Conservation (phyloP, 2,113 vertebrate genomes). For the Hippocampus guttulatus region DNA sequence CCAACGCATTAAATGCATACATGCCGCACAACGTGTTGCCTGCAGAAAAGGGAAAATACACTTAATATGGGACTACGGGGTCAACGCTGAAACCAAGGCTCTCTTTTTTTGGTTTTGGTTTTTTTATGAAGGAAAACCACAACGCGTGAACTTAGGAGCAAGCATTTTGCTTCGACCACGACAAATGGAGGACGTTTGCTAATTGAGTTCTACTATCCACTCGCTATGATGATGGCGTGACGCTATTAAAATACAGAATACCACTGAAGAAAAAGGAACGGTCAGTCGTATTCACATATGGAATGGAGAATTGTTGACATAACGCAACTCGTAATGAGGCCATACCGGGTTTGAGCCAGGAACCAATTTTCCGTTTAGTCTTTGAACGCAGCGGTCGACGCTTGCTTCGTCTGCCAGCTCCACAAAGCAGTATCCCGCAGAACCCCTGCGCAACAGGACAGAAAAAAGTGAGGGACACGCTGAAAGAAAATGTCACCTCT, state of each 20-base stretch:
- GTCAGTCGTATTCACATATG: constrained; percentile 28
- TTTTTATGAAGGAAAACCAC: not conserved
- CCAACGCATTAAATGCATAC: not conserved
- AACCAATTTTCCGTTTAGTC: constrained; percentile 77
- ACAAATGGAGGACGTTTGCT: constrained; percentile 33
- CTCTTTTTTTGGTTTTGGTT: too few relatives aligned
- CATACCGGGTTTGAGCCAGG: constrained; percentile 80
- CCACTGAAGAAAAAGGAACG: constrained; percentile 38
- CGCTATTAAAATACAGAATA: constrained; percentile 1
- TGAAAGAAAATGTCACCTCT: not conserved
- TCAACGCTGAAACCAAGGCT: not conserved
- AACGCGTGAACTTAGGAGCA: not conserved
- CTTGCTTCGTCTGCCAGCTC: constrained; percentile 77
- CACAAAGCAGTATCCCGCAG: constrained; percentile 80
- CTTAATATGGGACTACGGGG: not conserved
- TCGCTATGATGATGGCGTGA: constrained; percentile 20
- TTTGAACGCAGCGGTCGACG: constrained; percentile 76
- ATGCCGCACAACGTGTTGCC: not conserved
- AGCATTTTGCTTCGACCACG: not conserved
- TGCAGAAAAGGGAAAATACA: not conserved
- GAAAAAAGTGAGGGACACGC: not conserved
- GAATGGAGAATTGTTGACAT: constrained; percentile 18
- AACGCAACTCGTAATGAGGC: constrained; percentile 26
- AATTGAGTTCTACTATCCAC: constrained; percentile 53
- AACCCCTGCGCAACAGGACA: constrained; percentile 49